Percentiles rank a stretch among this genome's conserved stretches.
These are phyloP conservation scores for Protodeltote pygarga DNA, from an alignment of 2,888 invertebrate genomes.

Conservation along the genomic window DNA sequence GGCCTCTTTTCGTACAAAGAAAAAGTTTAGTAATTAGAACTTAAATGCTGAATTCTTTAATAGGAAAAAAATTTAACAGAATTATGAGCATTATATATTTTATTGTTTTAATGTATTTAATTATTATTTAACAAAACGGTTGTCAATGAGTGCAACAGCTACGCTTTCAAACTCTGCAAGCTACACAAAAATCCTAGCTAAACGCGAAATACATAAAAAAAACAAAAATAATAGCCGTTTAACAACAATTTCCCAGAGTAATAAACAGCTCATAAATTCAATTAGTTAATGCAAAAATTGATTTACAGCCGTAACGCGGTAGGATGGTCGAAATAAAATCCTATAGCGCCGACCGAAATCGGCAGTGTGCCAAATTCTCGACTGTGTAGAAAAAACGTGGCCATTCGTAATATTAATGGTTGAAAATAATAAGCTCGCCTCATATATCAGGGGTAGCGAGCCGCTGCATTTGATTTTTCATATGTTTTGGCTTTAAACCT, in stretches of 20 bases:
- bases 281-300: constrained; percentile 84
- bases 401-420: constrained; percentile 82
- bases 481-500: constrained; percentile 74
- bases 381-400: constrained; percentile 59
- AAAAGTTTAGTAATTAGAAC: too few relatives aligned
- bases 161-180: background rate
- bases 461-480: constrained; percentile 79
- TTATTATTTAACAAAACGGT: too few relatives aligned
- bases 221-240: constrained; percentile 71
- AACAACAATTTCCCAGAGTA: constrained; percentile 78
- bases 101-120: too few relatives aligned
- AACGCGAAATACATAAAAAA: constrained; percentile 45
- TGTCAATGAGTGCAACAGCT: background rate
- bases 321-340: constrained; percentile 74
- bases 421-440: constrained; percentile 79
- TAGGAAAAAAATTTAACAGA: too few relatives aligned
- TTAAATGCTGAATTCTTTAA: too few relatives aligned
- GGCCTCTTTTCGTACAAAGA: too few relatives aligned
- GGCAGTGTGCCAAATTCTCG: constrained; percentile 77
- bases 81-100: too few relatives aligned
- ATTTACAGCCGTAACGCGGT: constrained; percentile 70
- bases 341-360: constrained; percentile 64
- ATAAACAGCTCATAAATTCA: constrained; percentile 84
- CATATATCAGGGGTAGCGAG: constrained; percentile 69
- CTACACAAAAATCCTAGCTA: constrained; percentile 25